Conservation (phyloP, 2,797 vertebrate species). For the Zalophus californianus region DNA sequence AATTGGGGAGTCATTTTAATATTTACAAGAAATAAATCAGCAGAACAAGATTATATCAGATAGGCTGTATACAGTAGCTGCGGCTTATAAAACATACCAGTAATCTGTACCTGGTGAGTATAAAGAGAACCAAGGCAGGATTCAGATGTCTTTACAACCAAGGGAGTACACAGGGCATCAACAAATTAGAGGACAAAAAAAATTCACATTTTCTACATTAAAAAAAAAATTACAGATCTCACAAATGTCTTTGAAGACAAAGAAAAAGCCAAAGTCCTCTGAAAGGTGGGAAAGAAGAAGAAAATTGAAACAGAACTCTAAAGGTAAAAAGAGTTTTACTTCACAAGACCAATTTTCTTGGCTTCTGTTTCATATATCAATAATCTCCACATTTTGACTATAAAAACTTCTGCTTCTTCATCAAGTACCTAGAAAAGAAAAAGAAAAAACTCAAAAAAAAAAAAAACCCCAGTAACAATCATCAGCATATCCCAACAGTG, state of each 20-base stretch:
- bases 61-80: constrained; percentile 89
- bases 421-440: constrained; percentile 93
- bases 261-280: constrained; percentile 87
- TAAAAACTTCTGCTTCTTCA: constrained; percentile 99
- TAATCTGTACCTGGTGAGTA: constrained; percentile 88
- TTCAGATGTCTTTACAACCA: constrained; percentile 86
- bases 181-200: constrained; percentile 85
- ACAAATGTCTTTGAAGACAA: constrained; percentile 89
- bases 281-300: constrained; percentile 76
- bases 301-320: constrained; percentile 87
- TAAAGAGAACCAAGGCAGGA: constrained; percentile 87
- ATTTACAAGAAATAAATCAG: constrained; percentile 90
- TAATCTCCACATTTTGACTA: constrained; percentile 99
- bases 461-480: background rate
- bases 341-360: constrained; percentile 99
- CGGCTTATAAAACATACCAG: constrained; percentile 90
- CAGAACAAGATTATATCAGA: constrained; percentile 89
- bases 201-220: constrained; percentile 92
- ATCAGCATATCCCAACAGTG: background rate
- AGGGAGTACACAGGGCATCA: constrained; percentile 82
- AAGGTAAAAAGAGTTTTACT: constrained; percentile 90
- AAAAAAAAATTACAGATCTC: constrained; percentile 91
- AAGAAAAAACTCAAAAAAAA: background rate
- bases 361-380: constrained; percentile 99
- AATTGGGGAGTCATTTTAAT: constrained; percentile 86